Base-by-base conservation (phyloP, 2,113 vertebrate genomes). In the Larimichthys polyactis region DNA sequence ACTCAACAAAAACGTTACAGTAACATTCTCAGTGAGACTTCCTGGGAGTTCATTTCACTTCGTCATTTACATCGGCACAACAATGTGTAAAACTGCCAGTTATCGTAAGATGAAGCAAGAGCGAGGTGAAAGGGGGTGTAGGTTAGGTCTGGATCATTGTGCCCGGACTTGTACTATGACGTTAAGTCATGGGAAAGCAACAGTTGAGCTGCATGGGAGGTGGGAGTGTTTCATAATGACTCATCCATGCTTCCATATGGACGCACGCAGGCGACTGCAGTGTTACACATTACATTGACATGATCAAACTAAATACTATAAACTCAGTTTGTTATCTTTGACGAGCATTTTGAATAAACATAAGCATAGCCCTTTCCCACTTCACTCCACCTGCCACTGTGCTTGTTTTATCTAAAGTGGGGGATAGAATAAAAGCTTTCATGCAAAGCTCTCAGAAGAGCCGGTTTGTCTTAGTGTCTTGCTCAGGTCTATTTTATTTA, bases 111-210 rank as follows among this genome's bases (percentile, higher is more conserved):
- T 74, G 71, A 81, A 27, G 63, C 11, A 2, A 71, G 10, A 24
- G 15, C 15, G 12, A 10, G 19, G 24, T 20, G 2, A 19, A 49
- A 22, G 49, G 19, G 20, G 60, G 36, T 1, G 29, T 48, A 19
- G 58, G 51, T 55, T 55, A 4, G 63, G 64, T 10, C 43, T 75
- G 2, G 16, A 15, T 74, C 51, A 4, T 72, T 87, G n/a, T 68
- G 90, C 58, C 55, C 0, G 7, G 65, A 32, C 87, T 1, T 75
- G 89, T 70, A 69, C 19, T 5, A 16, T 79, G 81, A 81, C 19
- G 44, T 74, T 36, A 48, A 66, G 17, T 80, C 58, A 55, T 86
- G 82, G 73, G 77, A 91, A 84, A 75, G 60, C 48, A 69, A 27
- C 19, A 3, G 40, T 29, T 6, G 8, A 0, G 52, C 44, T 11